Evolutionary conservation across 2,888 invertebrate species (phyloP).

Genomic region (Brenthis daphne): DNA sequence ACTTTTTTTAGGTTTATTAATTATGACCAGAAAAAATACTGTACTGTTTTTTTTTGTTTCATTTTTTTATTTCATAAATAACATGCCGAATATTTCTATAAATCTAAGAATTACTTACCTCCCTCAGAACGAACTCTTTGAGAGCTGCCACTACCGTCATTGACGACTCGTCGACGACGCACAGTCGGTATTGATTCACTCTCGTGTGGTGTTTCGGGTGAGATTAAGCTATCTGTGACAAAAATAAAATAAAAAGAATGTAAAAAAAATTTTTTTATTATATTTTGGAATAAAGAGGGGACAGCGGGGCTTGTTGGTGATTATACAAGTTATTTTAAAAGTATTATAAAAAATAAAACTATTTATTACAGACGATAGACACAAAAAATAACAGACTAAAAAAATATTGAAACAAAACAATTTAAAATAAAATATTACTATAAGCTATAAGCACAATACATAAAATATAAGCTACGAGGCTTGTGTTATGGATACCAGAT

Average conservation of each 20-base stretch:
- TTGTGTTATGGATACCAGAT: no score
- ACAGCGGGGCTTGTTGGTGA: no score
- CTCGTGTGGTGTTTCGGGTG: constrained; percentile 40
- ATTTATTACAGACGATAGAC: no score
- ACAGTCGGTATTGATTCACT: constrained; percentile 42
- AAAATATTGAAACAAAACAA: no score
- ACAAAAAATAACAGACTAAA: no score
- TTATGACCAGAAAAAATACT: constrained; percentile 9
- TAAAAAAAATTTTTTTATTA: not conserved
- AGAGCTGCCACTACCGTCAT: constrained; percentile 52
- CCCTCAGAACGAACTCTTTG: constrained; percentile 46
- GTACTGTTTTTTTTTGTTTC: not conserved
- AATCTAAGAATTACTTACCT: constrained; percentile 11
- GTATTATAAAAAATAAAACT: no score
- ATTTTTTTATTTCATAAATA: not conserved
- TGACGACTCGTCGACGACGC: constrained; percentile 43
- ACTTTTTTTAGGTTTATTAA: not conserved
- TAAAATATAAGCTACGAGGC: no score
- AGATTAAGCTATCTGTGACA: constrained; percentile 47
- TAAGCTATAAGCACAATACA: no score
- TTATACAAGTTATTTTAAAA: no score
- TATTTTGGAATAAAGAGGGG: no score
- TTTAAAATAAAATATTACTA: no score
- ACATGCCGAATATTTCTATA: not conserved
- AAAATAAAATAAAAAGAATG: constrained; percentile 2